Percentiles rank a stretch among this genome's conserved stretches.
These are phyloP conservation scores for Sesamia nonagrioides DNA, from an alignment of 1,140 invertebrate genomes.

Conservation along the genomic window DNA sequence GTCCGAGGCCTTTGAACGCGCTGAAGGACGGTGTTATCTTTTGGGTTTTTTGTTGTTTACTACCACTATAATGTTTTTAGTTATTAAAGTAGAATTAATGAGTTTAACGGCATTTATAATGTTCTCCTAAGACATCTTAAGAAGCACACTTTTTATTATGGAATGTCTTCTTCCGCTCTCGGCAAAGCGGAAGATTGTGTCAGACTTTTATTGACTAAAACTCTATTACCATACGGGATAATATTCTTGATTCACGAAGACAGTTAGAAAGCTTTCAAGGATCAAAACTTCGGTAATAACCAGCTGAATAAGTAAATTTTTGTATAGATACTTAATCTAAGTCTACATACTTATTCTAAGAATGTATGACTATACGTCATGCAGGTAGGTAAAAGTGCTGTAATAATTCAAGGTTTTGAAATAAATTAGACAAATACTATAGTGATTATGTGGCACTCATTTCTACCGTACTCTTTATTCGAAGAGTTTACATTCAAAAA, in stretches of 20 bases:
- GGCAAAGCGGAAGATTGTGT: too few species aligned
- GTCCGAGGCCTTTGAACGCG: too few species aligned
- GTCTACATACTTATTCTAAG: background rate
- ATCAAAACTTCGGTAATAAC: constrained; percentile 6
- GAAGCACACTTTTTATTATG: background rate
- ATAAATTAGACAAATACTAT: too few species aligned
- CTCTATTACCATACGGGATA: constrained; percentile 6
- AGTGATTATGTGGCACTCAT: too few species aligned
- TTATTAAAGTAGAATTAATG: background rate
- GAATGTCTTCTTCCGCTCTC: too few species aligned
- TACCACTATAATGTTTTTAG: background rate
- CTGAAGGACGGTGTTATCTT: too few species aligned
- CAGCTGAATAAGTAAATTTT: background rate
- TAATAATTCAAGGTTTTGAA: too few species aligned
- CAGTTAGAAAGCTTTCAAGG: background rate
- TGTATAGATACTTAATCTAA: too few species aligned
- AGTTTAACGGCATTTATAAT: background rate
- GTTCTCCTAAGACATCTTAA: background rate
- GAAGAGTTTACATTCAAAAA: too few species aligned
- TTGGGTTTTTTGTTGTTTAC: too few species aligned
- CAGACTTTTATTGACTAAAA: background rate
- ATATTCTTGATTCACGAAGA: constrained; percentile 4
- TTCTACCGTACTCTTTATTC: too few species aligned
- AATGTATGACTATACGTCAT: background rate
- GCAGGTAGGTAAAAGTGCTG: too few species aligned